Conservation (phyloP, 2,888 invertebrate species). For the Prionchulus punctatus region DNA sequence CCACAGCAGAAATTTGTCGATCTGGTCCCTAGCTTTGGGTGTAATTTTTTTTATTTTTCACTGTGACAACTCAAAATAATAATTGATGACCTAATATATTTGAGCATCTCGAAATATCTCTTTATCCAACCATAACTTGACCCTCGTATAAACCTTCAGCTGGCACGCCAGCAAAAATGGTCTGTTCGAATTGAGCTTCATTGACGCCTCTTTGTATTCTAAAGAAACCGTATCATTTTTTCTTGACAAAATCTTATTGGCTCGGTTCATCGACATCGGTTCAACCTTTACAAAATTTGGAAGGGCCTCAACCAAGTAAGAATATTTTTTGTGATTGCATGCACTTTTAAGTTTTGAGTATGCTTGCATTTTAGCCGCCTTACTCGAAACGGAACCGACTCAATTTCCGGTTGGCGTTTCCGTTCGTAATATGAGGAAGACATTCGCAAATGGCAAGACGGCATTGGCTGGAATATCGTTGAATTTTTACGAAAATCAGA, state of each 20-base stretch:
- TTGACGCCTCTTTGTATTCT: no score
- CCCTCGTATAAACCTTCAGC: no score
- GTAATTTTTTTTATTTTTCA: no score
- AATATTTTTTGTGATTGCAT: neutral
- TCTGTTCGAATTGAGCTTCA: no score
- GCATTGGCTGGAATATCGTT: slow-evolving; percentile 59
- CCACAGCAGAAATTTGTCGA: no score
- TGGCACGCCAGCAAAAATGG: no score
- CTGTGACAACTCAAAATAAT: no score
- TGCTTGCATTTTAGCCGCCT: slow-evolving; percentile 1
- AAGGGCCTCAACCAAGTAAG: neutral
- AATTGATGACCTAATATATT: no score
- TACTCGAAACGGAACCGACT: slow-evolving; percentile 39
- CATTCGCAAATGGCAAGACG: slow-evolving; percentile 38
- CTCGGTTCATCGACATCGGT: neutral
- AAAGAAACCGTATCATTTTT: neutral
- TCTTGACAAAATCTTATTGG: neutral
- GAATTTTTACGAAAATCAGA: slow-evolving; percentile 63
- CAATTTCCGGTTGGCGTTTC: slow-evolving; percentile 53
- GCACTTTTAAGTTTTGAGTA: slow-evolving; percentile 28
- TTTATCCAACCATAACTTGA: no score
- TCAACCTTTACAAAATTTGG: neutral
- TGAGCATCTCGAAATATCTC: no score
- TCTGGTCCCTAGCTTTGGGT: no score
- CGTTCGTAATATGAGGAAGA: slow-evolving; percentile 52